Base-by-base conservation (phyloP, 2,888 invertebrate species). In the Steromphala cineraria region DNA sequence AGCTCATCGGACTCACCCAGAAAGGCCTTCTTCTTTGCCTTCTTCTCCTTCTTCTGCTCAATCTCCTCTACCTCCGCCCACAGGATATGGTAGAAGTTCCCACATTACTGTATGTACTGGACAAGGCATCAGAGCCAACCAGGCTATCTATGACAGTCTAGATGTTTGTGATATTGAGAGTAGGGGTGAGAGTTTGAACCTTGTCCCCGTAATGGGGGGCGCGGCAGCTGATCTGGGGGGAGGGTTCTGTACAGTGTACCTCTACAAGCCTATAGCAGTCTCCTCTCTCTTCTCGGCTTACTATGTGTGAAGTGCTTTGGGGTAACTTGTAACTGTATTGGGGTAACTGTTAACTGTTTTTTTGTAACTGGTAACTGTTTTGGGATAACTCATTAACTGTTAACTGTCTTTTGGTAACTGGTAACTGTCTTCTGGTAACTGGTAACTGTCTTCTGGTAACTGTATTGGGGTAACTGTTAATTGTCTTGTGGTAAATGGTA, bases 31-130 rank as follows among this genome's bases (percentile, higher is more conserved):
- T 56, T 56, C 21, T 24, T 55, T 55, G 21, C 2, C n/a, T 4
- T 55, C 21, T 19, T 55, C 55, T 55, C 19, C 67, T 67, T 13
- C 24, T 24, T 28, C 24, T 56, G 7, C 21, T 24, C 3, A 21
- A n/a, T 10, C 28, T 4, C 31, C 67, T 15, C 31, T 74, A 15
- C 55, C 74, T 10, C 24, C 78, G 55, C 77, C 80, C 15, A 53
- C 56, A 53, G 56, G 67, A 13, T 52, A 19, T 46, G 87, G 88
- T 2, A 86, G 88, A 24, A 87, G 87, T 75, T 87, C 90, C 46
- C 90, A 91, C 82, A 80, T 90, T 13, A 91, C 90, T 7, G 75
- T 91, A 24, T 85, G 84, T 24, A 86, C 86, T 40, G 85, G 87
- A 0, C 75, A 79, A 28, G 86, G 84, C 8, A 71, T 85, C 0